phyloP scores from a whole-genome alignment of 2,797 vertebrate genomes.

The Phoeniculus purpureus region DNA sequence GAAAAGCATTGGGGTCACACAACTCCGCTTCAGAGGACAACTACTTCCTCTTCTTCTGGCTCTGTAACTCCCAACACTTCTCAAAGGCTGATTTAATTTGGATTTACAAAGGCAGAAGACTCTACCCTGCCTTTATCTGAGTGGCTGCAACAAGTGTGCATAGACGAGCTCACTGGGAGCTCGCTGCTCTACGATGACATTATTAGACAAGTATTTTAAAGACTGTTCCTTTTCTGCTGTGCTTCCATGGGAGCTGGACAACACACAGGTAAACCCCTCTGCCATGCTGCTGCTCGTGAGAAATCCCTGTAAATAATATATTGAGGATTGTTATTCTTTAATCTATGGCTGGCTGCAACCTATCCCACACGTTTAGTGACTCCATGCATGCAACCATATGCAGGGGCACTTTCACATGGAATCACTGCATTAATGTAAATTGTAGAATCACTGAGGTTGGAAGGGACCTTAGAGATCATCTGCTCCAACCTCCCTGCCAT shows the following conservation, averaged over 20 bases:
- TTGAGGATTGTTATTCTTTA: background rate
- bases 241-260: background rate
- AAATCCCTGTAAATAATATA: background rate
- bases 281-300: background rate
- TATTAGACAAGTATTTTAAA: background rate
- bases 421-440: background rate
- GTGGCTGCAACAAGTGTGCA: background rate
- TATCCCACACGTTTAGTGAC: background rate
- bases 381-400: background rate
- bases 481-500: too few relatives aligned
- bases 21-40: background rate
- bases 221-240: background rate
- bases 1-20: background rate
- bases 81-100: background rate
- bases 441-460: too few relatives aligned
- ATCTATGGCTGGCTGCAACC: background rate
- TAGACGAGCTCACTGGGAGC: background rate
- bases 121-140: background rate
- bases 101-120: background rate
- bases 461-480: too few relatives aligned
- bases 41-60: background rate
- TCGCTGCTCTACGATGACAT: background rate
- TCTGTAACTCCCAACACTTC: background rate
- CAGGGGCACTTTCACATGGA: background rate
- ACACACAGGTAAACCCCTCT: background rate